Evolutionary conservation across 2,888 invertebrate genomes (phyloP), one percentile per base, ranked within the genome.

Genomic region (Nemapogon koenigi): DNA sequence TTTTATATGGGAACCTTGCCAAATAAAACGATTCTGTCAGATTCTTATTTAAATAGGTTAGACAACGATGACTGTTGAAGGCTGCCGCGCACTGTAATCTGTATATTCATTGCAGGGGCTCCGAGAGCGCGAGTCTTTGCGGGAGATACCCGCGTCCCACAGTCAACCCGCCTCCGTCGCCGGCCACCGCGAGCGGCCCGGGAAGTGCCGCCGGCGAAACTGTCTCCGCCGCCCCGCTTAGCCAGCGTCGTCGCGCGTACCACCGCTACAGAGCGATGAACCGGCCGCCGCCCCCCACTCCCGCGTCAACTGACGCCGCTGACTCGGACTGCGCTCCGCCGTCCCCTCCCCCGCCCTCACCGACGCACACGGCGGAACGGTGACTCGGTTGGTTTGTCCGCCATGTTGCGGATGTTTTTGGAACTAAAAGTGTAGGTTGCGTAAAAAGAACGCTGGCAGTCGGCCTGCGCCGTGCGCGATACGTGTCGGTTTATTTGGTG

Each of bases 221-320:
- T n/a, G 4, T 11, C 27, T 2, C 16, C 7, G 19, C 2, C 72
- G 81, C 4, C 8, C 7, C 14, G 27, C 13, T 8, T 3, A 28
- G 16, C 1, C 62, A 81, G 28, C 84, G 87, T 46, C 78, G 84
- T 30, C 85, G 89, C 1, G 87, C 87, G 52, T 70, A 86, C 22
- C 84, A 88, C 66, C 86, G 87, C 49, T 72, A 85, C 48, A 81
- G 86, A 46, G 89, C 89, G 44, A 88, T 87, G 69, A 90, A 90
- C 62, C 91, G 93, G 0, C 95, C 95, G 4, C 96, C 95, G 16
- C 95, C 95, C 8, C 96, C 96, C 15, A 96, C 96, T 1, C 96
- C 94, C 58, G 93, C 93, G 47, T 95, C 96, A 22, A 96, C 96
- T 50, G 91, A 95, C 47, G 95, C 94, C 53, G 92, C 94, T 62